Conservation (phyloP, 2,888 invertebrate species). For the Brachyptera putata region DNA sequence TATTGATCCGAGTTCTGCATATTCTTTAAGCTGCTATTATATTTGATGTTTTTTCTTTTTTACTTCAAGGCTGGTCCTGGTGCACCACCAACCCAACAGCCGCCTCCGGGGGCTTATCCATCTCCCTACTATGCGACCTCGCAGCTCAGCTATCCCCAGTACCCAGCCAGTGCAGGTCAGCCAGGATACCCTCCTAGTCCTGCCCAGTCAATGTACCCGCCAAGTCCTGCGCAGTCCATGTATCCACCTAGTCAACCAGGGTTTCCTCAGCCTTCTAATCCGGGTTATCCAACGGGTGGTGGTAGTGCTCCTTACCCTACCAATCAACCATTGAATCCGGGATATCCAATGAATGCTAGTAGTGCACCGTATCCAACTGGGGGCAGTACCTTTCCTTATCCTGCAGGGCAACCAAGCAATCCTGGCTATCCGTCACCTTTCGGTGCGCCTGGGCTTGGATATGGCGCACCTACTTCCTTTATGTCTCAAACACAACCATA, state of each 20-base stretch:
- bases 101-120: conserved; percentile 25
- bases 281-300: conserved; percentile 1
- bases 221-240: not conserved
- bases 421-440: conserved; percentile 25
- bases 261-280: not conserved
- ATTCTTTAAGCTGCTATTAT: no score
- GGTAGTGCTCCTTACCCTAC: conserved; percentile 1
- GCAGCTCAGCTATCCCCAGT: conserved; percentile 24
- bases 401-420: not conserved
- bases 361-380: conserved; percentile 6
- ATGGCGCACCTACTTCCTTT: no score
- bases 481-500: conserved; percentile 28
- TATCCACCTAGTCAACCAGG: not conserved
- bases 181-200: conserved; percentile 29
- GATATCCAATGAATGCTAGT: not conserved
- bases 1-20: no score
- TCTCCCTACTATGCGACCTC: conserved; percentile 26
- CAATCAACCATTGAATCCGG: not conserved
- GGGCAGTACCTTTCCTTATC: conserved; percentile 1
- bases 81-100: conserved; percentile 25
- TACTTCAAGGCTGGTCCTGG: conserved; percentile 31
- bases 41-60: no score
- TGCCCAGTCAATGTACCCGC: conserved; percentile 1
- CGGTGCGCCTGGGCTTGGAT: conserved; percentile 28
- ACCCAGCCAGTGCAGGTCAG: conserved; percentile 28